Base-by-base conservation (phyloP, 2,797 vertebrate species). In the Lemur catta region DNA sequence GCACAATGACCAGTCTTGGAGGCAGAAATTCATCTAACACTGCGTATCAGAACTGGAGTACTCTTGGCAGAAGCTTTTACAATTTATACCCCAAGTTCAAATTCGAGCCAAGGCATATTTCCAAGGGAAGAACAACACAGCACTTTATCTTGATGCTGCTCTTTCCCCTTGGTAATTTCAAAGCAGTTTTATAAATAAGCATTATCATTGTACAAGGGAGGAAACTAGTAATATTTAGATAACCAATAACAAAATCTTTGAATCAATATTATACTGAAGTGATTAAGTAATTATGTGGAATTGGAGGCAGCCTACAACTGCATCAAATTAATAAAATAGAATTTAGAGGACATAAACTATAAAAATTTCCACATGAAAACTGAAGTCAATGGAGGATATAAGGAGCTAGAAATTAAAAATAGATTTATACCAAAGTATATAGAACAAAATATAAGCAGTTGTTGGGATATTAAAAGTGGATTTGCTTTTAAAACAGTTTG, bases 121-220 rank as follows among this genome's bases (percentile, higher is more conserved):
- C 97, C 94, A 97, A 94, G 91, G 75, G 95, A 94, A 89, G 94
- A 97, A 97, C 93, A 97, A 94, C 94, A 87, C 55, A 72, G 86
- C 76, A 72, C 80, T 97, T 97, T 93, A 95, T 97, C 91, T 96
- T 88, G 96, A 96, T 85, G 93, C 41, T 85, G 82, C 94, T 84
- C 80, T 91, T 95, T 93, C 93, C 89, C 46, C 28, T 96, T 79
- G 87, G 67, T 90, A 61, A 97, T 97, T 97, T 97, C 96, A 97
- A 94, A 96, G 97, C 82, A 55, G 85, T 87, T 98, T 97, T 97
- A 94, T 92, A 98, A 96, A 97, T 93, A 97, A 97, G 91, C 59
- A 18, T 84, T 93, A 90, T 97, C 91, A 93, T 96, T 96, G 96
- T 94, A 79, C 20, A 38, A 81, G 84, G 84, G 81, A 96, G 96